These are phyloP conservation scores for Gallirallus australis DNA, from an alignment of 2,797 vertebrate genomes.

Conservation along the genomic window DNA sequence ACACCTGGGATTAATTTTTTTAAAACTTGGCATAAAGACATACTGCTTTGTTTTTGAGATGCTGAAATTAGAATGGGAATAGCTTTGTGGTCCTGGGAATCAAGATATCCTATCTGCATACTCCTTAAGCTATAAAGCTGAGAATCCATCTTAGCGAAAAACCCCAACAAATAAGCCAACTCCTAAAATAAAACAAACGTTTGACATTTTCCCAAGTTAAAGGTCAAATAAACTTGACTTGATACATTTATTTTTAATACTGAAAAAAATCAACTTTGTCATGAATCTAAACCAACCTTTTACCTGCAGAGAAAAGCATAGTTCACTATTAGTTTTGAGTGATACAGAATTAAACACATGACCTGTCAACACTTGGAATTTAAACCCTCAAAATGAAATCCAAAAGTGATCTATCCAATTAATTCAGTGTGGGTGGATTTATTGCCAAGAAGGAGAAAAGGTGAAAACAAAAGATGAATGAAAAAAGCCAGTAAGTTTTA, in stretches of 20 bases:
- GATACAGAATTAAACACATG: background rate
- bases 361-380: background rate
- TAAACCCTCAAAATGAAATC: background rate
- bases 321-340: background rate
- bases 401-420: background rate
- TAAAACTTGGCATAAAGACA: background rate
- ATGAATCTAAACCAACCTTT: background rate
- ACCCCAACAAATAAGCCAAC: background rate
- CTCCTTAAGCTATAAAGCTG: background rate
- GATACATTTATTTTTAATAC: slow-evolving; percentile 9
- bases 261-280: background rate
- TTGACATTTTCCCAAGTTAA: background rate
- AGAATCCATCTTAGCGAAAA: background rate
- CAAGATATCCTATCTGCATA: background rate
- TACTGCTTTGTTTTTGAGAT: background rate
- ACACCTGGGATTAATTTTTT: background rate
- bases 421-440: background rate
- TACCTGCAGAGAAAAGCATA: background rate
- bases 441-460: background rate
- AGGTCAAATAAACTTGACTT: background rate
- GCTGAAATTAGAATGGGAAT: background rate
- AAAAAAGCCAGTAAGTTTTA: background rate
- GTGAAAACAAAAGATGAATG: slow-evolving; percentile 15
- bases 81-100: background rate
- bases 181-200: background rate